Conservation (phyloP, 2,797 vertebrate species). For the Sarcoramphus papa region DNA sequence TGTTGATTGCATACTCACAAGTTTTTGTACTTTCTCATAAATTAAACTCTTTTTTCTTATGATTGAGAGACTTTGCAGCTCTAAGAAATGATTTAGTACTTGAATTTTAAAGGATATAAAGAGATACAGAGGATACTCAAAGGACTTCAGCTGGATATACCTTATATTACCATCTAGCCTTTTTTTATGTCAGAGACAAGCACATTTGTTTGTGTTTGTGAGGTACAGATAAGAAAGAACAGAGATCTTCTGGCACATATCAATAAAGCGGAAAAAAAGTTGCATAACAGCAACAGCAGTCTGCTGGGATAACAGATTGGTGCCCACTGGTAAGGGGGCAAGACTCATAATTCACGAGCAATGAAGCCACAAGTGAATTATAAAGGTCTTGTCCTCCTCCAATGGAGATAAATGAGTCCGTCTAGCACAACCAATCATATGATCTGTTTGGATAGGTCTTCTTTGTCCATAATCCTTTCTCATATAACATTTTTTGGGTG, state of each 20-base stretch:
- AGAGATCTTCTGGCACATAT: background rate
- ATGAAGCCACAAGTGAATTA: conserved; percentile 46
- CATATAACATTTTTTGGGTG: background rate
- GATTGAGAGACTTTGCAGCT: conserved; percentile 7
- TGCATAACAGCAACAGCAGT: background rate
- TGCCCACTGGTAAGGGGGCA: background rate
- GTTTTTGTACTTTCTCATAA: background rate
- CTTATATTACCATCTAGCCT: background rate
- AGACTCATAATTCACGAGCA: conserved; percentile 38
- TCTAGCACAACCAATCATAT: background rate
- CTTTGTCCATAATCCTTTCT: background rate
- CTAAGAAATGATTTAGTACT: conserved; percentile 11
- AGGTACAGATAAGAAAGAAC: background rate
- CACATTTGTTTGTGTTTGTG: background rate
- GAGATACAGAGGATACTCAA: background rate
- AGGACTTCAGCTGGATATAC: background rate
- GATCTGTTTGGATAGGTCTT: background rate
- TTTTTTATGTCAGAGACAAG: conserved; percentile 12
- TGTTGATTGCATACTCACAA: background rate
- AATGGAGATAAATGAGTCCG: conserved; percentile 6
- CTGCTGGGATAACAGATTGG: conserved; percentile 5
- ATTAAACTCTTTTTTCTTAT: background rate
- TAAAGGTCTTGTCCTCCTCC: conserved; percentile 18
- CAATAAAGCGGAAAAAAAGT: background rate
- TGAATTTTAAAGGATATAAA: conserved; percentile 8